Percentiles rank a stretch among this genome's conserved stretches.
Conservation (phyloP, 2,888 invertebrate species). For the Lagria hirta region DNA sequence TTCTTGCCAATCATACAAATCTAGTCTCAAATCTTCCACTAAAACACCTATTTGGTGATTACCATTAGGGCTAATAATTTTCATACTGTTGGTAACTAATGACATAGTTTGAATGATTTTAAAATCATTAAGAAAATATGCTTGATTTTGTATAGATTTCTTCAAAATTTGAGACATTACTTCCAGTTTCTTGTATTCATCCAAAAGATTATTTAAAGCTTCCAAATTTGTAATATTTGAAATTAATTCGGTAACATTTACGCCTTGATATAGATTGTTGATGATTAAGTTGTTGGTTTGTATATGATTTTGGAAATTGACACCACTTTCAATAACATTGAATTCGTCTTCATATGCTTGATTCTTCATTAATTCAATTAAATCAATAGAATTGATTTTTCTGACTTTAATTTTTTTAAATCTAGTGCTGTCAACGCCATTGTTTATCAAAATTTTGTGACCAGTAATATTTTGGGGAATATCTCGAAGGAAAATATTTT, state of each 20-base stretch:
- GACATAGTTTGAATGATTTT: conserved; percentile 35
- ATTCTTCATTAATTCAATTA: conserved; percentile 42
- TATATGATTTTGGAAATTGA: conserved; percentile 44
- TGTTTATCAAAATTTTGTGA: conserved; percentile 43
- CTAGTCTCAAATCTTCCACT: conserved; percentile 1
- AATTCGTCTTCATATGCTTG: conserved; percentile 44
- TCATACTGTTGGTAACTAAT: conserved; percentile 7
- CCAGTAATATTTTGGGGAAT: conserved; percentile 51
- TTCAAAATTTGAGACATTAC: conserved; percentile 40
- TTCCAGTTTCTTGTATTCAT: conserved; percentile 45
- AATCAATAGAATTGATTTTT: conserved; percentile 45
- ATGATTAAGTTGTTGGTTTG: conserved; percentile 44
- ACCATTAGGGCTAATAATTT: conserved; percentile 11
- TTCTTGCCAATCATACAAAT: conserved; percentile 13
- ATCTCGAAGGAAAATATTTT: conserved; percentile 49
- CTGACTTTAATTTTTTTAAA: conserved; percentile 45
- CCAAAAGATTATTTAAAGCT: conserved; percentile 44
- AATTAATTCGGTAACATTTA: conserved; percentile 46
- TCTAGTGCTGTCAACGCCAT: conserved; percentile 24
- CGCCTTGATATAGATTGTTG: conserved; percentile 42
- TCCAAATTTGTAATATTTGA: conserved; percentile 40
- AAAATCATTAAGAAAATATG: conserved; percentile 41
- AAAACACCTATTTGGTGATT: conserved; percentile 7
- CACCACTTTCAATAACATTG: conserved; percentile 37
- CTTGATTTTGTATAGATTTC: conserved; percentile 45